Percentiles rank a stretch among this genome's conserved stretches.
Conservation (phyloP, 2,888 invertebrate species). For the Brachypalpus laphriformis region DNA sequence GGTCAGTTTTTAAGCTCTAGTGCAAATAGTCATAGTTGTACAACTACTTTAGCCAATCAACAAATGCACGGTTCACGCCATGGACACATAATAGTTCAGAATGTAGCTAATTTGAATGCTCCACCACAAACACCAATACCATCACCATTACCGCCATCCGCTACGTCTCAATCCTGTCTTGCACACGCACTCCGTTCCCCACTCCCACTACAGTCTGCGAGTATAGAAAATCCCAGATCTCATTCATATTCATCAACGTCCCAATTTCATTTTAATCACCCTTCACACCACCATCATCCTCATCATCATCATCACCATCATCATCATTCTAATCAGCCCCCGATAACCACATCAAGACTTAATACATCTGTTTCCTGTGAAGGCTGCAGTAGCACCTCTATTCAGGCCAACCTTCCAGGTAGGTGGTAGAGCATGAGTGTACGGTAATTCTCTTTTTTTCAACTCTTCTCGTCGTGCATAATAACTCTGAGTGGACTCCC, state of each 20-base stretch:
- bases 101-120: slow-evolving; percentile 67
- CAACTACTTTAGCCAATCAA: slow-evolving; percentile 79
- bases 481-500: slow-evolving; percentile 42
- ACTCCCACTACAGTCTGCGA: slow-evolving; percentile 37
- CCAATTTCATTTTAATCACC: slow-evolving; percentile 67
- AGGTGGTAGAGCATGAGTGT: slow-evolving; percentile 82
- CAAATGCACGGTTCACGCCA: slow-evolving; percentile 78
- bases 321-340: slow-evolving; percentile 61
- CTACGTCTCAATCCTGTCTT: slow-evolving; percentile 49
- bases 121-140: slow-evolving; percentile 73
- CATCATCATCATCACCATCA: slow-evolving; percentile 52
- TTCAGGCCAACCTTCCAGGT: slow-evolving; percentile 79
- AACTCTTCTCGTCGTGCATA: slow-evolving; percentile 60
- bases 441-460: slow-evolving; percentile 7
- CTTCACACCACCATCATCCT: slow-evolving; percentile 63
- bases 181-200: slow-evolving; percentile 59
- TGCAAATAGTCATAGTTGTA: slow-evolving; percentile 81
- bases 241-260: slow-evolving; percentile 59
- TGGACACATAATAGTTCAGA: slow-evolving; percentile 72
- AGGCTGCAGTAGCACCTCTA: slow-evolving; percentile 76
- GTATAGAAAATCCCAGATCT: slow-evolving; percentile 64
- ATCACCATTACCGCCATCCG: slow-evolving; percentile 44
- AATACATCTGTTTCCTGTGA: slow-evolving; percentile 80
- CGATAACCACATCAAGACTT: slow-evolving; percentile 57
- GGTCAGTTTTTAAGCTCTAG: slow-evolving; percentile 89